phyloP scores from a whole-genome alignment of 2,888 invertebrate genomes.

The Latrodectus elegans region DNA sequence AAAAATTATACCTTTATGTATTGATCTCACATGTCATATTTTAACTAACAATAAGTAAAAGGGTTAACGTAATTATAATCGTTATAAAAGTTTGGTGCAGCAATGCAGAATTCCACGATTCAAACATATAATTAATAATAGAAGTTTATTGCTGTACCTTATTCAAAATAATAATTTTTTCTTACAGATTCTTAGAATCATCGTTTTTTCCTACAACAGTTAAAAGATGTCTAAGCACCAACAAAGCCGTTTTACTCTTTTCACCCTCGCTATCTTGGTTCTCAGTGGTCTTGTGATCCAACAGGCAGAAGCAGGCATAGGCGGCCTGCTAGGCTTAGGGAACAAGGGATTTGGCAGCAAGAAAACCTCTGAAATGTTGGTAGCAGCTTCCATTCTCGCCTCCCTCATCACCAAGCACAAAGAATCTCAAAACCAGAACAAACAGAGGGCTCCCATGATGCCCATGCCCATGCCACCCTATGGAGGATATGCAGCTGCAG shows the following conservation, averaged over 20 bases:
- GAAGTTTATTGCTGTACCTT: no score
- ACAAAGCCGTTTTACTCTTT: conserved; percentile 23
- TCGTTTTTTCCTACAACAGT: no score
- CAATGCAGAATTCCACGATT: no score
- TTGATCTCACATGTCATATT: no score
- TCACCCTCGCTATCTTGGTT: conserved; percentile 48
- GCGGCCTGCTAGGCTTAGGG: conserved; percentile 53
- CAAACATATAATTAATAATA: no score
- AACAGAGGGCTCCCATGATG: conserved; percentile 60
- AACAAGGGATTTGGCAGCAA: conserved; percentile 61
- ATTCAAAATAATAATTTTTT: no score
- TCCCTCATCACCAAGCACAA: conserved; percentile 65
- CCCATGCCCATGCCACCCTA: conserved; percentile 64
- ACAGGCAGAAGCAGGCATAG: conserved; percentile 55
- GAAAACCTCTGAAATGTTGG: conserved; percentile 63
- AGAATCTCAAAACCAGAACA: conserved; percentile 56
- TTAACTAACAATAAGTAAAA: no score
- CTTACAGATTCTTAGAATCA: no score
- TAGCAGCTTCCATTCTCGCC: conserved; percentile 53
- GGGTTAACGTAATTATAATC: no score
- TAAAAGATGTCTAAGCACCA: not conserved
- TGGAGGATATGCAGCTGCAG: conserved; percentile 57
- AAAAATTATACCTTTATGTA: no score
- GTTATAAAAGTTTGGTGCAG: no score
- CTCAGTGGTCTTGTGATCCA: conserved; percentile 57